Evolutionary conservation across 2,113 vertebrate genomes (phyloP), one percentile per base, ranked within the genome.

Genomic region (Spilogale gracilis): DNA sequence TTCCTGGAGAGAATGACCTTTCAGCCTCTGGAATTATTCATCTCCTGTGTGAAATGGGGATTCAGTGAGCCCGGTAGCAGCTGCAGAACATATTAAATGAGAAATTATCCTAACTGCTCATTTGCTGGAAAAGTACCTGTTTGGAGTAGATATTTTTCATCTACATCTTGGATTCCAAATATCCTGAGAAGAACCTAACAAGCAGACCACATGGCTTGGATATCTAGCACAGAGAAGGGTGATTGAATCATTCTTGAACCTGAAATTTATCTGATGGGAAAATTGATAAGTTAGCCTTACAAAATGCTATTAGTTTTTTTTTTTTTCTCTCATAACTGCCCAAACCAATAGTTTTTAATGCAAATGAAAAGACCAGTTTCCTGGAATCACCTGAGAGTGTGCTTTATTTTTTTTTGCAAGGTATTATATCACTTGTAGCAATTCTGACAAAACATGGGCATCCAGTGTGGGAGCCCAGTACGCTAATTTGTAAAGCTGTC

Each of bases 401-500:
- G 73, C 58, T 74, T 5, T 93, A 95, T 93, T 89, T 65, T 96
- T 96, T 97, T 9, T 97, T 18, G 63, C 2, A 32, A 65, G 89
- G 65, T 90, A 84, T 88, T 96, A 95, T 97, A 88, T 97, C 89
- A 85, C 89, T 89, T 87, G 82, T 76, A 89, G 96, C 91, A 95
- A 90, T 98, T 81, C 91, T 98, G 97, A 95, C 95, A 97, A 96
- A 96, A 97, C 91, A 93, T 50, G 96, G 94, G 81, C 96, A 67
- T 96, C 93, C 96, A 89, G 52, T 79, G 23, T 45, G 61, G 96
- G 94, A 76, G 74, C 63, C 91, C 87, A 11, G 13, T 79, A 85
- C 95, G 85, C 86, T 97, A 97, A 98, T 98, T 98, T 98, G 96
- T 97, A 98, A 98, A 90, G 69, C 90, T 97, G 90, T 97, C 98